Evolutionary conservation across 2,888 invertebrate species (phyloP), one percentile per base, ranked within the genome.

Genomic region (Thyatira batis): DNA sequence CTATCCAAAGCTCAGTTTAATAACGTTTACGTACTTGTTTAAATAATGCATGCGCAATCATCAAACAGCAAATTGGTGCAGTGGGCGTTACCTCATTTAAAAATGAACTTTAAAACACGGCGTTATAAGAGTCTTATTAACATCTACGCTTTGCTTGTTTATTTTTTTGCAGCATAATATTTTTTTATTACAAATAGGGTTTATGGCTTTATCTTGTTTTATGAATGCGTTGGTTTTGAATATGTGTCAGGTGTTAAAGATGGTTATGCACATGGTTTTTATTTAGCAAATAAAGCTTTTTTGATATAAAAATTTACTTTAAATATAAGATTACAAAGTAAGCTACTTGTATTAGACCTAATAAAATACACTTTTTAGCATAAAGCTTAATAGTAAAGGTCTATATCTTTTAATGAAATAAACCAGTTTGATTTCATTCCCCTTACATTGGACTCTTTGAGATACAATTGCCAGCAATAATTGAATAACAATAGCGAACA

Each of bases 11-110:
- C 27, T 55, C 56, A 50, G 55, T 50, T 59, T 59, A 63, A 62
- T 58, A 54, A 58, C 51, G 50, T 59, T 60, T 60, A 50, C 45
- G 45, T 48, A 56, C 53, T 53, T 59, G 56, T 60, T 55, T 67
- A 60, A 72, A 75, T 71, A 67, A 70, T 73, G 58, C 61, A 69
- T 58, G 54, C 57, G 58, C 58, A 65, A 67, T 67, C 64, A 71
- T 67, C 51, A 51, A 65, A 55, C 57, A 53, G 55, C 54, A 51
- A 48, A 50, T 53, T 13, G 53, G 49, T 52, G 43, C 55, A 60
- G 39, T 39, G 17, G 55, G 50, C 25, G 39, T 44, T 49, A 54
- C 39, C 49, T 33, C 54, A 60, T 51, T 53, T 52, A 17, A 33
- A 52, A 48, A 20, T 43, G 5, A 21, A 52, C 49, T 45, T 49